Conservation (phyloP, 64 coral and sea anemone species). For the Actinia equina region DNA sequence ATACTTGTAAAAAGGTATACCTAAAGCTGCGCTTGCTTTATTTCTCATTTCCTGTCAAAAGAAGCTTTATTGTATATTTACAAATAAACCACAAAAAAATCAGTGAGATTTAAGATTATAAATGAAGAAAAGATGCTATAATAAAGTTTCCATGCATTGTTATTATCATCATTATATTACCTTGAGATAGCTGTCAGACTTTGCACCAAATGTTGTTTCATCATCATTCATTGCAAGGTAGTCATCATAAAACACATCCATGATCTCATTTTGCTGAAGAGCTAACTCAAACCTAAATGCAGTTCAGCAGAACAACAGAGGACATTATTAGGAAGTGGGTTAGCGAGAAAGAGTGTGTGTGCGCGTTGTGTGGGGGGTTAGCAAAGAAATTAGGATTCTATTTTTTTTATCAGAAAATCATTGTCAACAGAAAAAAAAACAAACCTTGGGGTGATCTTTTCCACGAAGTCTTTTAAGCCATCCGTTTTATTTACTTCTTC, state of each 20-base stretch:
- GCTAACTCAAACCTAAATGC: slow-evolving; percentile 86
- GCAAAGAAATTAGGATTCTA: too few species aligned
- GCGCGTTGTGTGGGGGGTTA: too few species aligned
- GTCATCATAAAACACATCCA: slow-evolving; percentile 97
- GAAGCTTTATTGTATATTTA: too few species aligned
- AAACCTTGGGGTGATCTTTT: slow-evolving; percentile 87
- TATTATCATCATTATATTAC: slow-evolving; percentile 10
- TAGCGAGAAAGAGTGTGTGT: too few species aligned
- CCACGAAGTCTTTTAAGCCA: slow-evolving; percentile 54
- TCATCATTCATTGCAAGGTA: slow-evolving; percentile 85
- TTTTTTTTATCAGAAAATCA: neutral
- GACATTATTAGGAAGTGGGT: too few species aligned
- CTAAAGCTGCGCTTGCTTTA: too few species aligned
- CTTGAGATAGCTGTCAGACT: slow-evolving; percentile 93
- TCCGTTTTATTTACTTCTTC: slow-evolving; percentile 38
- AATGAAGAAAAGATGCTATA: too few species aligned
- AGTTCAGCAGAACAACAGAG: neutral
- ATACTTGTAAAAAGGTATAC: too few species aligned
- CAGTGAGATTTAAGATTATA: too few species aligned
- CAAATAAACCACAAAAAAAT: too few species aligned
- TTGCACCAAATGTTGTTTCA: slow-evolving; percentile 93
- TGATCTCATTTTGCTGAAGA: slow-evolving; percentile 95
- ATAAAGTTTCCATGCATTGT: too few species aligned
- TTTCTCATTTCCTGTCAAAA: too few species aligned
- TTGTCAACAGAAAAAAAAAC: neutral